Conservation (phyloP, 2,888 invertebrate genomes). For the Synanthedon vespiformis region DNA sequence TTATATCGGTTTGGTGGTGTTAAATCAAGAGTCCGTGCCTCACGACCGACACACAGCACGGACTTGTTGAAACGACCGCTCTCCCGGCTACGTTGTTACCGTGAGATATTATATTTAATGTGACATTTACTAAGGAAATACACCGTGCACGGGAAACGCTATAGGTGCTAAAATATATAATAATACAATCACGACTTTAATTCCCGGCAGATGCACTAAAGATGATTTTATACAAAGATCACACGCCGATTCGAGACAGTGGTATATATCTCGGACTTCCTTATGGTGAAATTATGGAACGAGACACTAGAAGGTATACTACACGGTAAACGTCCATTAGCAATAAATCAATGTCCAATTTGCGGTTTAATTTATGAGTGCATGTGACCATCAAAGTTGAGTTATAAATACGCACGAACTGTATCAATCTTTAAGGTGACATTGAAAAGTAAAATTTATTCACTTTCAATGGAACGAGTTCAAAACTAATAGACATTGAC, state of each 20-base stretch:
- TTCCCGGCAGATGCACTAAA: background rate
- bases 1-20: slow-evolving; percentile 7
- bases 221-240: too few species aligned
- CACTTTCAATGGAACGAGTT: slow-evolving; percentile 6
- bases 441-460: slow-evolving; percentile 1
- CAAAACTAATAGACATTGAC: slow-evolving; percentile 4
- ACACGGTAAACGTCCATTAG: too few species aligned
- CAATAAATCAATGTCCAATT: too few species aligned
- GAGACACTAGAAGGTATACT: too few species aligned
- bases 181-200: background rate
- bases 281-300: too few species aligned
- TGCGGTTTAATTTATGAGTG: background rate
- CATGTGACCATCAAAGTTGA: background rate
- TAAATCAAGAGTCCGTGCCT: slow-evolving; percentile 9
- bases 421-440: slow-evolving; percentile 7
- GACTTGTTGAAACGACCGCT: background rate
- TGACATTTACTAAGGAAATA: background rate
- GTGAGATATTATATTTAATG: background rate
- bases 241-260: too few species aligned
- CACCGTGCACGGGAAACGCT: background rate
- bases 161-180: background rate
- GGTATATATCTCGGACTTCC: too few species aligned
- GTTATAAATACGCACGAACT: slow-evolving; percentile 3
- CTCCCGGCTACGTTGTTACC: background rate
- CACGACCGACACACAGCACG: slow-evolving; percentile 6